A percentile compares a stretch with the other conserved stretches of the same genome.
phyloP scores from a whole-genome alignment of 2,888 invertebrate species.

The Leucozona laternaria region DNA sequence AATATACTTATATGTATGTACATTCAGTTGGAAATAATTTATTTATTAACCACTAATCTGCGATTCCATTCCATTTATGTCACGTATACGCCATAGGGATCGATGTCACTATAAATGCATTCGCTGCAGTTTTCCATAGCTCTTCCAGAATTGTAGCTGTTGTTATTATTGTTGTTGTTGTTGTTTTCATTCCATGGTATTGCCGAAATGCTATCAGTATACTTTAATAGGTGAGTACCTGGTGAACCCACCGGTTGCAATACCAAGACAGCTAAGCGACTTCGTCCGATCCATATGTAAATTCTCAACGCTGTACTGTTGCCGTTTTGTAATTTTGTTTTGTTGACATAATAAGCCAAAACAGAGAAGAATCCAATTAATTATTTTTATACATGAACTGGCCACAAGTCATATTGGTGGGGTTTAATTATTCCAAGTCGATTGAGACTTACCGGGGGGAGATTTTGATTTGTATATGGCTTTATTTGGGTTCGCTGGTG shows the following conservation, averaged over 20 bases:
- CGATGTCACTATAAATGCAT: background rate
- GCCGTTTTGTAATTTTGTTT: constrained; percentile 25
- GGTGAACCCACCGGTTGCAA: constrained; percentile 48
- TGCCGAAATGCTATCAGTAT: constrained; percentile 59
- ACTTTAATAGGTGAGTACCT: constrained; percentile 49
- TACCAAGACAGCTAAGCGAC: constrained; percentile 55
- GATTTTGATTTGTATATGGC: constrained; percentile 50
- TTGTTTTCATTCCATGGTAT: constrained; percentile 60
- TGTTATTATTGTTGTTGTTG: background rate
- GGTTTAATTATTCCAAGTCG: constrained; percentile 70
- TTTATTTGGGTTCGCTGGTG: constrained; percentile 41
- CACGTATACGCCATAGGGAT: constrained; percentile 61
- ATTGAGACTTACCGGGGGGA: constrained; percentile 64
- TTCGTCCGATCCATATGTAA: constrained; percentile 64
- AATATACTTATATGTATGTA: no score
- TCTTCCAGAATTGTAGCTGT: constrained; percentile 2
- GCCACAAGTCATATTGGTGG: constrained; percentile 38
- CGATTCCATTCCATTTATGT: constrained; percentile 31
- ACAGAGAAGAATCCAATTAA: constrained; percentile 62
- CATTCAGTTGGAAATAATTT: background rate
- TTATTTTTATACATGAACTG: constrained; percentile 55
- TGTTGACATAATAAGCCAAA: constrained; percentile 19
- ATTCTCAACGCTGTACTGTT: constrained; percentile 67
- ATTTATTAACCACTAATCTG: constrained; percentile 14
- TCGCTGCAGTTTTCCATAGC: background rate